phyloP scores from a whole-genome alignment of 2,113 vertebrate genomes.

The Ictalurus punctatus region DNA sequence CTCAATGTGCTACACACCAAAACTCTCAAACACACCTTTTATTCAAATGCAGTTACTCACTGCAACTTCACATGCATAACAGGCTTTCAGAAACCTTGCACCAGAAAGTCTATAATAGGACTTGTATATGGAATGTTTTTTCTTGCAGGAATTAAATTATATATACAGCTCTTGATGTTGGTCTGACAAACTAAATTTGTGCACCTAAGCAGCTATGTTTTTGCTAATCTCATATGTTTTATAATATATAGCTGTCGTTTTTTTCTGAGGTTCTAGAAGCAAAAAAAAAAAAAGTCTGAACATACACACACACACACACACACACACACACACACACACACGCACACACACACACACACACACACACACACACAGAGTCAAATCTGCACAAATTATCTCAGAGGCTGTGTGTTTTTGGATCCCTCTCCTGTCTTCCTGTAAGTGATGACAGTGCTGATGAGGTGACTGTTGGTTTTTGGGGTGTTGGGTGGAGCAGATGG shows the following conservation, averaged over 20 bases:
- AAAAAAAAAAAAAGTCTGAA: slow-evolving; percentile 17
- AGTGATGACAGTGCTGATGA: slow-evolving; percentile 76
- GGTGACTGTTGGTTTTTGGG: slow-evolving; percentile 73
- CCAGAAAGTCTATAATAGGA: neutral
- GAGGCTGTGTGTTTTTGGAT: slow-evolving; percentile 79
- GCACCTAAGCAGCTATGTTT: neutral
- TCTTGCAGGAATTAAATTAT: neutral
- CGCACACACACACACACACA: too few relatives aligned
- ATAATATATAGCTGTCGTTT: slow-evolving; percentile 64
- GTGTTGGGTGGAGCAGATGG: slow-evolving; percentile 19
- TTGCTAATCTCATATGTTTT: neutral
- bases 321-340: too few relatives aligned
- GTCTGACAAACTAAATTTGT: neutral
- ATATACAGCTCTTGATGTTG: neutral
- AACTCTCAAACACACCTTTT: slow-evolving; percentile 21
- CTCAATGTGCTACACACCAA: slow-evolving; percentile 24
- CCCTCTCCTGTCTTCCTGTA: slow-evolving; percentile 75
- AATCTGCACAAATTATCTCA: too few relatives aligned
- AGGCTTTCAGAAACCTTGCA: neutral
- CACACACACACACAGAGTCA: too few relatives aligned
- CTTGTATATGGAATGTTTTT: neutral
- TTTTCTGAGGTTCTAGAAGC: slow-evolving; percentile 70
- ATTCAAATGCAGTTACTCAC: slow-evolving; percentile 17
- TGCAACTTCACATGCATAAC: neutral
- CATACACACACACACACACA: too few relatives aligned